Percentiles rank a stretch among this genome's conserved stretches.
Conservation (phyloP, 2,888 invertebrate species). For the Leptopilina drosophilae region DNA sequence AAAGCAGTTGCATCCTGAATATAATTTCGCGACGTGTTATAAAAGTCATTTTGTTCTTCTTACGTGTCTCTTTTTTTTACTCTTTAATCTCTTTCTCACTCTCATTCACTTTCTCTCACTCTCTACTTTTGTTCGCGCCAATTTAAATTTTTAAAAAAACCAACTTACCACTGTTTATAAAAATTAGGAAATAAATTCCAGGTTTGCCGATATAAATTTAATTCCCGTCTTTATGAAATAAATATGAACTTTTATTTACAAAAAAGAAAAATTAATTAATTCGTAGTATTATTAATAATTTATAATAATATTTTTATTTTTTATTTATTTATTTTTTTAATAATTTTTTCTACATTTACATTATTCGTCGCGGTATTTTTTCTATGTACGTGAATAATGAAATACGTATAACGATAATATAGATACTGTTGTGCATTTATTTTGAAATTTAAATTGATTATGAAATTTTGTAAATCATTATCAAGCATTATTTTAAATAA, state of each 20-base stretch:
- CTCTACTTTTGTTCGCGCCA: not conserved
- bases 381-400: not conserved
- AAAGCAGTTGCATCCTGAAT: slow-evolving; percentile 46
- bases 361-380: too few species aligned
- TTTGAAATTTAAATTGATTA: not conserved
- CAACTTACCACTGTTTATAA: not conserved
- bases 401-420: not conserved
- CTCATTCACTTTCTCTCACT: too few species aligned
- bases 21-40: slow-evolving; percentile 15
- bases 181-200: not conserved
- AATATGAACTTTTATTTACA: not conserved
- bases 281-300: too few species aligned
- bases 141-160: not conserved
- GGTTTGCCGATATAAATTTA: slow-evolving; percentile 15
- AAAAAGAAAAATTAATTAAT: too few species aligned
- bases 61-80: not conserved
- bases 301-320: too few species aligned
- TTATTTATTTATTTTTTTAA: too few species aligned
- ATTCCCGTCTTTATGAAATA: not conserved
- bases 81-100: not conserved
- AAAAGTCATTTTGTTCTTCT: slow-evolving; percentile 19
- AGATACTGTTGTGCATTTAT: not conserved
- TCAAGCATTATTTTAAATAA: not conserved
- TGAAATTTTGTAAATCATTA: not conserved
- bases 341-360: too few species aligned